Conservation (phyloP, 1,140 invertebrate species). For the Lysiphlebus fabarum region DNA sequence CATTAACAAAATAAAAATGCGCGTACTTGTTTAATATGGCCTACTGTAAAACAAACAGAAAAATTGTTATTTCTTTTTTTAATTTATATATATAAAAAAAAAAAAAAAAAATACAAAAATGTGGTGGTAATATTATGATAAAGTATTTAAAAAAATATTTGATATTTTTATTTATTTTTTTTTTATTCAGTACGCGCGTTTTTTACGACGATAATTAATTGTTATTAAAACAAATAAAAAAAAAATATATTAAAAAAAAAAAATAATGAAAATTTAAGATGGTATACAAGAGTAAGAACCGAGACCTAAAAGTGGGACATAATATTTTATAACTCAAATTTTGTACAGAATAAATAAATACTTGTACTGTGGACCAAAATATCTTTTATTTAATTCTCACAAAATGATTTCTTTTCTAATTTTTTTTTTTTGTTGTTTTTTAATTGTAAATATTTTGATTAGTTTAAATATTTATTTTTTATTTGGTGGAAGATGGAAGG, state of each 20-base stretch:
- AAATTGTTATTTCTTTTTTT: too few species aligned
- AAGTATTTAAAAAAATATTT: constrained; percentile 8
- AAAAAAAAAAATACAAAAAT: constrained; percentile 16
- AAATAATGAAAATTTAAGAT: constrained; percentile 37
- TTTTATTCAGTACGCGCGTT: constrained; percentile 34
- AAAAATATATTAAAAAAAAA: too few species aligned
- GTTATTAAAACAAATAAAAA: constrained; percentile 35
- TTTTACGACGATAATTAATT: constrained; percentile 39
- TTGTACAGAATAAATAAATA: constrained; percentile 54
- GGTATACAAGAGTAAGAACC: too few species aligned
- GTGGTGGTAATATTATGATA: not conserved
- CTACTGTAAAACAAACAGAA: not conserved
- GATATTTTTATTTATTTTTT: constrained; percentile 14
- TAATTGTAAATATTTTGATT: constrained; percentile 4
- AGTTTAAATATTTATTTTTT: too few species aligned
- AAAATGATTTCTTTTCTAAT: not conserved
- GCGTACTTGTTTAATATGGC: constrained; percentile 26
- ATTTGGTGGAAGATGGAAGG: too few species aligned
- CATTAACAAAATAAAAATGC: constrained; percentile 28
- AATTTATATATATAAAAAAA: constrained; percentile 5
- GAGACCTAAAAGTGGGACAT: constrained; percentile 49
- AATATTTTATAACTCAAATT: constrained; percentile 53
- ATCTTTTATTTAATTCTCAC: constrained; percentile 46
- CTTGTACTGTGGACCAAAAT: constrained; percentile 53
- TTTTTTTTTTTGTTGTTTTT: constrained; percentile 5